Evolutionary conservation across 1,140 invertebrate species (phyloP), one percentile per base, ranked within the genome.

Genomic region (Wasmannia auropunctata): DNA sequence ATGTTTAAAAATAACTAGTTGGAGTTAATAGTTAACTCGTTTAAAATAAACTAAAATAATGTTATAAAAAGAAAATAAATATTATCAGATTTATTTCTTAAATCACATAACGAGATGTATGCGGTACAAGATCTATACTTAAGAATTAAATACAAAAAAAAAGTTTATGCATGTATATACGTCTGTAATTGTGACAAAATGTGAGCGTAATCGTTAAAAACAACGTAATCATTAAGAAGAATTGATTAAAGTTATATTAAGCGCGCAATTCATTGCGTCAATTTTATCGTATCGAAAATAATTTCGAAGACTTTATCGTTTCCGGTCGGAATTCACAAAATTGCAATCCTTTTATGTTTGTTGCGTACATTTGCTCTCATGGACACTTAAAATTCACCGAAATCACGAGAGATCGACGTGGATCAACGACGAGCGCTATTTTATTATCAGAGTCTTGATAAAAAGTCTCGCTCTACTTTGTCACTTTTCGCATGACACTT

Each of bases 401-500:
- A 46, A 40, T 67, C 28, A 70, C 49, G 16, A 77, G 28, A 79
- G 40, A 87, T 87, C 85, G 22, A 46, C 49, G 28, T 65, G 74
- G 76, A 67, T 89, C 87, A 81, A 75, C 49, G 63, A 88, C 63
- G 34, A 51, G 43, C 14, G 49, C 1, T 8, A n/a, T 49, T 28
- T 89, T 84, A 90, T 90, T 79, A 54, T 76, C 54, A 10, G 2
- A 28, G 28, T n/a, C 34, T 40, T 19, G 74, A 89, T 90, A 86
- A 86, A 88, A 63, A 63, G 7, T 37, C 16, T 58, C 16, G 14
- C 5, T 60, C 34, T 58, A 34, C 4, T 58, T n/a, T n/a, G 22
- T 60, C n/a, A 63, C n/a, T 62, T 63, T 40, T 31, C 37, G 22
- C 25, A 22, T 1, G 28, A n/a, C 62, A 49, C 25, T 69, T 69